These are phyloP conservation scores for Tolmerus cingulatus DNA, from an alignment of 2,888 invertebrate genomes.

Conservation along the genomic window DNA sequence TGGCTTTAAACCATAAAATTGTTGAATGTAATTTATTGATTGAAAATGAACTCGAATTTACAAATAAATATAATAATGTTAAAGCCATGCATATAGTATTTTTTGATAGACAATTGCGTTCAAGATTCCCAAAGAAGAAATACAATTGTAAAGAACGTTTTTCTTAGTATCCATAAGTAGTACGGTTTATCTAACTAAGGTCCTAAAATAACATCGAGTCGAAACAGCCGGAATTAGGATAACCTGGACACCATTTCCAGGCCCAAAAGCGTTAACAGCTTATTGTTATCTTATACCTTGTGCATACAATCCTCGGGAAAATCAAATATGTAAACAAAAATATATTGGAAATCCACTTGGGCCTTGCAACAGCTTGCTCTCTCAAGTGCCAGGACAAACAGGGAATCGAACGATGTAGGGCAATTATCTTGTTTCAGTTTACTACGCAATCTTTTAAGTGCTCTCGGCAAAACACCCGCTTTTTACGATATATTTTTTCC, in stretches of 20 bases:
- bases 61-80: too few relatives aligned
- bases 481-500: background rate
- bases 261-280: background rate
- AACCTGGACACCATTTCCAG: background rate
- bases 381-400: background rate
- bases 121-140: background rate
- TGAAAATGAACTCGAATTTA: too few relatives aligned
- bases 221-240: background rate
- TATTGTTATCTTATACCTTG: background rate
- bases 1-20: too few relatives aligned
- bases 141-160: background rate
- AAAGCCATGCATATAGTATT: too few relatives aligned
- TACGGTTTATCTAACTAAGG: background rate
- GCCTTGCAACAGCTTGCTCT: background rate
- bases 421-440: background rate
- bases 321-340: background rate
- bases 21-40: too few relatives aligned
- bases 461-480: background rate
- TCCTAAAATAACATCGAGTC: background rate
- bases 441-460: background rate
- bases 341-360: background rate
- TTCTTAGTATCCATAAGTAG: background rate
- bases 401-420: background rate
- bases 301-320: background rate
- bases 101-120: background rate